Percentiles rank a stretch among this genome's conserved stretches.
Evolutionary conservation across 2,888 invertebrate genomes (phyloP).

Genomic region (Ormyrus labotus): DNA sequence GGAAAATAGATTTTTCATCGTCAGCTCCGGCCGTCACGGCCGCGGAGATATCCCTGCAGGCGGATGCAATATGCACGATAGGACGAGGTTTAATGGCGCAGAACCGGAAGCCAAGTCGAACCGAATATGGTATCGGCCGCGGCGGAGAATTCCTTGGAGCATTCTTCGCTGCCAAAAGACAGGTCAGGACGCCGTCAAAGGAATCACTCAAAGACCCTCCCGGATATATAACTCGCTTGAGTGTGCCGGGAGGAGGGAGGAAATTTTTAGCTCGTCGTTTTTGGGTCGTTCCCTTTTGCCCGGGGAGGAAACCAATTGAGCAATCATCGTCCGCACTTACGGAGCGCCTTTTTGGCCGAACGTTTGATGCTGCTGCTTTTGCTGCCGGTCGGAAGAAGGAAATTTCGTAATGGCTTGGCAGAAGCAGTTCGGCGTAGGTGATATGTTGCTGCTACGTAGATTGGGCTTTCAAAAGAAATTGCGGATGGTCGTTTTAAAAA

Average conservation of each 20-base stretch:
- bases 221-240: background rate
- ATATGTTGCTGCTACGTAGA: too few relatives aligned
- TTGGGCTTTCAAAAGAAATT: too few relatives aligned
- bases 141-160: constrained; percentile 34
- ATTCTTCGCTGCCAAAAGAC: background rate
- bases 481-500: too few relatives aligned
- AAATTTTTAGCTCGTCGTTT: constrained; percentile 21
- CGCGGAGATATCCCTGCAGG: background rate
- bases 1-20: constrained; percentile 45
- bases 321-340: too few relatives aligned
- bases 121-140: constrained; percentile 37
- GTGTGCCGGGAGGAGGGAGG: background rate
- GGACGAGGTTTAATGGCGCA: constrained; percentile 38
- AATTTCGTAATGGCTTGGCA: too few relatives aligned
- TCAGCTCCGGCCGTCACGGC: background rate
- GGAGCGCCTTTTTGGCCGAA: too few relatives aligned
- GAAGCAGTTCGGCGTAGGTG: too few relatives aligned
- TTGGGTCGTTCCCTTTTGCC: too few relatives aligned
- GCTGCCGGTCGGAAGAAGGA: too few relatives aligned
- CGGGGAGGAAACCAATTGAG: too few relatives aligned
- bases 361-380: too few relatives aligned
- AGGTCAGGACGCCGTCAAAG: constrained; percentile 22
- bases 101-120: constrained; percentile 44
- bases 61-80: background rate
- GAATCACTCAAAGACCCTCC: constrained; percentile 5